Evolutionary conservation across 2,113 vertebrate species (phyloP).

Genomic region (Baryphthengus martii): DNA sequence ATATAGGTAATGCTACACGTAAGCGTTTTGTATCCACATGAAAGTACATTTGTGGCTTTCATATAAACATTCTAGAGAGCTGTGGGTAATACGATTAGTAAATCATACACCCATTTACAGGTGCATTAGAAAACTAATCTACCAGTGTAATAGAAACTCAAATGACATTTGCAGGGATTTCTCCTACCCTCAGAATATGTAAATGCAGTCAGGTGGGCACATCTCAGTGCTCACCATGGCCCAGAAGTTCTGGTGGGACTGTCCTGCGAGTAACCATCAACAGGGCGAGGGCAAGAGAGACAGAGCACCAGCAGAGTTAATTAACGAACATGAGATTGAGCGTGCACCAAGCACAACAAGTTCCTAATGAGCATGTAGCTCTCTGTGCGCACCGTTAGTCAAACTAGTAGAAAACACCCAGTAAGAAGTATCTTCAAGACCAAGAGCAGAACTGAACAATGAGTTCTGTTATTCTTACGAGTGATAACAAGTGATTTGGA

Average conservation of each 20-base stretch:
- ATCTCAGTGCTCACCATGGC: background rate
- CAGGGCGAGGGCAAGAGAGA: background rate
- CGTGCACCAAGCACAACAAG: fast-evolving
- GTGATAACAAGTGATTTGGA: background rate
- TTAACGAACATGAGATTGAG: background rate
- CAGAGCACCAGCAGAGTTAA: background rate
- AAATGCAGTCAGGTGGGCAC: background rate
- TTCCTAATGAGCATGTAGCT: background rate
- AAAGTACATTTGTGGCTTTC: background rate
- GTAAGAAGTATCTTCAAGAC: background rate
- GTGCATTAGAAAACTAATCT: background rate
- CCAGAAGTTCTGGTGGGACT: background rate
- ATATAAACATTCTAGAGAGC: background rate
- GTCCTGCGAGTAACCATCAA: background rate
- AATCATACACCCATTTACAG: background rate
- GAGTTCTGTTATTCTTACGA: background rate
- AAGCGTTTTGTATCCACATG: background rate
- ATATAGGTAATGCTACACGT: background rate
- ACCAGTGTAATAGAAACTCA: background rate
- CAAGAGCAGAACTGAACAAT: background rate
- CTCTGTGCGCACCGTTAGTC: background rate
- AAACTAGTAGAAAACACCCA: background rate
- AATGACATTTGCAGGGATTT: background rate
- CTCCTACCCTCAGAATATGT: background rate
- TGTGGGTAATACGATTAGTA: background rate